These are phyloP conservation scores for Drosophila trapezifrons DNA, from an alignment of 1,140 invertebrate genomes.

Conservation along the genomic window DNA sequence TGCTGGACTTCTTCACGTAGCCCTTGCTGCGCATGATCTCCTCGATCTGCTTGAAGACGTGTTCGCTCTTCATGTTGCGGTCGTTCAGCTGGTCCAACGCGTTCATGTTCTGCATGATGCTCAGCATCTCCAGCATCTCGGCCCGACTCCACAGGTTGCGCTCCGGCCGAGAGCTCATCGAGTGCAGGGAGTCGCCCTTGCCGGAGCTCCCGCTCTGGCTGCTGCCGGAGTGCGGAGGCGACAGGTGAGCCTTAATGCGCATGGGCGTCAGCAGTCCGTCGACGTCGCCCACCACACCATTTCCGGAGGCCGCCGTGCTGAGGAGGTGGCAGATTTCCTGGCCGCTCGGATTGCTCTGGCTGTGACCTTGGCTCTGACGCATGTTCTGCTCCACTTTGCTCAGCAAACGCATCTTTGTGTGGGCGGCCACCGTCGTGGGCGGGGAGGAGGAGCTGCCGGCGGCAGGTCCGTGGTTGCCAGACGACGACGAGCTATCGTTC, in stretches of 20 bases:
- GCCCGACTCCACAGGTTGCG: conserved; percentile 80
- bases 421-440: conserved; percentile 65
- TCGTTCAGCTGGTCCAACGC: conserved; percentile 73
- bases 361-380: conserved; percentile 58
- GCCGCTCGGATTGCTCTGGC: conserved; percentile 27
- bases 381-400: conserved; percentile 75
- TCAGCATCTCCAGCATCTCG: conserved; percentile 77
- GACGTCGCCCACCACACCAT: conserved; percentile 72
- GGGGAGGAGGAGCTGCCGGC: conserved; percentile 23
- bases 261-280: conserved; percentile 73
- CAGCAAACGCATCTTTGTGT: conserved; percentile 71
- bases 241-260: conserved; percentile 43
- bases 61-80: conserved; percentile 74
- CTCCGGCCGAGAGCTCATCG: conserved; percentile 51
- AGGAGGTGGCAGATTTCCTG: conserved; percentile 68
- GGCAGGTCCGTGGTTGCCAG: conserved; percentile 28
- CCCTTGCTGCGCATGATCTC: conserved; percentile 72
- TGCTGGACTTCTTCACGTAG: conserved; percentile 73
- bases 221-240: conserved; percentile 24
- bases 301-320: conserved; percentile 65
- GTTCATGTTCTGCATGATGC: conserved; percentile 75
- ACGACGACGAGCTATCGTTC: conserved; percentile 46
- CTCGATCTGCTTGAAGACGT: conserved; percentile 73
- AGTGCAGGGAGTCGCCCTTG: conserved; percentile 20
- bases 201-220: conserved; percentile 1